Evolutionary conservation across 2,888 invertebrate species (phyloP), one percentile per base, ranked within the genome.

Genomic region (Loripinus fragilis): DNA sequence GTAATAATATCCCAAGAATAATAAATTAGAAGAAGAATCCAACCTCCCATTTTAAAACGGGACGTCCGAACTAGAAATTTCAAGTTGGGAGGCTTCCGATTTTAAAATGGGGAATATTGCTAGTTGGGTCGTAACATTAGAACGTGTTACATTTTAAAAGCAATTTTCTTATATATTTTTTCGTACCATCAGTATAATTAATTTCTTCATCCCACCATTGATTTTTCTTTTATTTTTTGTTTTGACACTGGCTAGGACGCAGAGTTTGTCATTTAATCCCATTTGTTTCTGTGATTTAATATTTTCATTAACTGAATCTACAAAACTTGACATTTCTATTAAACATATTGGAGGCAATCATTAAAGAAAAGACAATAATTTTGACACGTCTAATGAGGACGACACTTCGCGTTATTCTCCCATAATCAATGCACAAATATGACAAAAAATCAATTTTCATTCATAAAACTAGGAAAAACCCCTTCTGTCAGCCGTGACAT

Each of bases 371-470:
- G 60, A 80, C 80, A 83, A 83, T 83, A 42, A 25, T 38, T 25
- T 5, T 80, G 83, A 80, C 83, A 83, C 83, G 65, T 78, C 71
- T 67, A 50, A 42, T 45, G 42, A 60, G 66, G 28, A 67, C 78
- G 83, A 78, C 83, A 78, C 73, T 73, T 55, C 55, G 83, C 83
- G 83, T 83, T 74, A 17, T 2, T 65, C 68, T 50, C 48, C 65
- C 48, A 41, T 76, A 78, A 70, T 76, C 70, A 78, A 73, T 76
- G 75, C 78, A 41, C 68, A 72, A 68, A 79, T 80, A 80, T 78
- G 80, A 74, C 83, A 80, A 80, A 71, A 78, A 80, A 83, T 83
- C 83, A 70, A 83, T 83, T 73, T 69, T 45, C 75, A 75, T 76
- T 83, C 80, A 80, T 69, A 74, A 69, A 71, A 60, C 48, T 42